A percentile compares a stretch with the other conserved stretches of the same genome.
Evolutionary conservation across 1,140 invertebrate species (phyloP).

Genomic region (Melanaphis sacchari): DNA sequence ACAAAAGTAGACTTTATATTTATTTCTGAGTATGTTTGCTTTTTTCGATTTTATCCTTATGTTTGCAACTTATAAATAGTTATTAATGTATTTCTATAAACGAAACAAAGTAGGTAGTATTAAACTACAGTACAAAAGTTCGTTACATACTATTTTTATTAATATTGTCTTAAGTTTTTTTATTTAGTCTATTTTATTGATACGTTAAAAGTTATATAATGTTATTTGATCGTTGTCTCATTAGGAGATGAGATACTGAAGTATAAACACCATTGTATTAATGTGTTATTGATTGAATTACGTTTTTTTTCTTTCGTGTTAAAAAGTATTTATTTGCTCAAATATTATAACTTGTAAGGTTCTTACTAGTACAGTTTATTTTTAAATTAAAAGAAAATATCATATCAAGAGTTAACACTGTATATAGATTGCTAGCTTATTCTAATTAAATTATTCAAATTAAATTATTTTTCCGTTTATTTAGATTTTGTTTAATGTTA

Average conservation of each 20-base stretch:
- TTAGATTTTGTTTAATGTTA: not conserved
- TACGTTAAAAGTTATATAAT: not conserved
- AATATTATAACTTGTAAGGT: not conserved
- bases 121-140: not conserved
- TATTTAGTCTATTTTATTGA: not conserved
- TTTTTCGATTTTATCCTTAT: not conserved
- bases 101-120: not conserved
- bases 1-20: too few relatives aligned
- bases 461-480: not conserved
- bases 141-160: not conserved
- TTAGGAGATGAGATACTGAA: not conserved
- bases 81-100: not conserved
- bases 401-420: not conserved
- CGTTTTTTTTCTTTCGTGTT: not conserved
- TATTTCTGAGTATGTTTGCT: not conserved
- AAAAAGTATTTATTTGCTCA: not conserved
- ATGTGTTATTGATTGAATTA: not conserved
- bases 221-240: not conserved
- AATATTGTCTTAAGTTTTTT: not conserved
- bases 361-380: not conserved
- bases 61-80: not conserved
- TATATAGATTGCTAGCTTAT: not conserved
- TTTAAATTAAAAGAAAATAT: not conserved
- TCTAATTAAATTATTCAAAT: not conserved
- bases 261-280: not conserved